Evolutionary conservation across 2,797 vertebrate genomes (phyloP).

Genomic region (Channallabes apus): DNA sequence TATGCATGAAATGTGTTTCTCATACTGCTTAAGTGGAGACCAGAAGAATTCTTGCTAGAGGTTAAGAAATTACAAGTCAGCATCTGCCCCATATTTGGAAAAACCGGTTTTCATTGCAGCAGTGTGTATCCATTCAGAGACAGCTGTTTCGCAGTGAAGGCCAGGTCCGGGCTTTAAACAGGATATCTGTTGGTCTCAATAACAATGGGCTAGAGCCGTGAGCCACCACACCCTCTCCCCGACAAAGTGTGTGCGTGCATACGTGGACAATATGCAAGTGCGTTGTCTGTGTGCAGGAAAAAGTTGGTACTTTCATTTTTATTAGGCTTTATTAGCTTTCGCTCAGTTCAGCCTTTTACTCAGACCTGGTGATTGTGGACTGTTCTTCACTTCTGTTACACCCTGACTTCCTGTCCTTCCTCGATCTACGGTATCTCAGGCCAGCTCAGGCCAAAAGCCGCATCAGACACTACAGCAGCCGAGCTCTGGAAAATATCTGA

Average conservation of each 20-base stretch:
- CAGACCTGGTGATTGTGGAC: background rate
- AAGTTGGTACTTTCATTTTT: conserved; percentile 30
- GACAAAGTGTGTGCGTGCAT: conserved; percentile 9
- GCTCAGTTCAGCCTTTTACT: background rate
- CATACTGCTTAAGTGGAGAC: background rate
- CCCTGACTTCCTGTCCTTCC: too few relatives aligned
- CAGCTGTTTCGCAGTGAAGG: conserved; percentile 69
- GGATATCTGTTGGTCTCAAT: conserved; percentile 75
- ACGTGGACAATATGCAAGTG: conserved; percentile 6
- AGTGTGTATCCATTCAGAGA: conserved; percentile 52
- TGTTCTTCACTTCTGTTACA: background rate
- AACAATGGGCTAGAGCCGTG: conserved; percentile 77
- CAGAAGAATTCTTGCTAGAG: background rate
- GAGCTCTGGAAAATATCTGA: conserved; percentile 75
- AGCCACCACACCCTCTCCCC: conserved; percentile 69
- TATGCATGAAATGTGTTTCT: background rate
- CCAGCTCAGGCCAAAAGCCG: conserved; percentile 3
- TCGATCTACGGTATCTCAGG: conserved; percentile 7
- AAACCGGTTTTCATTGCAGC: conserved; percentile 17
- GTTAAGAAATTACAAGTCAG: background rate
- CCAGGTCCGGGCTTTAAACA: conserved; percentile 68
- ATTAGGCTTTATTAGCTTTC: conserved; percentile 21
- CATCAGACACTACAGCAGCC: conserved; percentile 61
- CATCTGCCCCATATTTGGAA: conserved; percentile 27
- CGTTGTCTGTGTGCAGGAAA: conserved; percentile 32